Evolutionary conservation across 64 coral and sea anemone genomes (phyloP), one percentile per base, ranked within the genome.

Genomic region (Dendronephthya gigantea): DNA sequence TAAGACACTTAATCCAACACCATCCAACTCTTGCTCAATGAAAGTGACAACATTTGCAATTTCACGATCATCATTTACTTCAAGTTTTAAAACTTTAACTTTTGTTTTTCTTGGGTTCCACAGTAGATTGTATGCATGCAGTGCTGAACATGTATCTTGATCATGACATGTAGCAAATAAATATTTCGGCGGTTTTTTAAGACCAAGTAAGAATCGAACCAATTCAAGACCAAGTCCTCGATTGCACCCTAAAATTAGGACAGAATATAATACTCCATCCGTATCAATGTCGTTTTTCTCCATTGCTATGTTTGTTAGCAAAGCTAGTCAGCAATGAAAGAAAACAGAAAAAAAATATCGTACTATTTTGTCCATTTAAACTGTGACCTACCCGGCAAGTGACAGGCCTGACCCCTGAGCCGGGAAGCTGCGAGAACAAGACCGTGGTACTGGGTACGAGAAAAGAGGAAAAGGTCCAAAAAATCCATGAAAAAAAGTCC

Each of bases 111-210:
- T 79, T 27, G 55, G 55, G 29, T 79, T 79, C 72, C 72, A 79
- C 16, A 79, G 37, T 14, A 34, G 9, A 35, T 79, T 79, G 72
- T 79, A 79, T 35, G 36, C 72, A 29, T 79, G 34, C 17, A 79
- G 17, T 36, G 32, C 36, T 2, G 72, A 36, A 34, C 32, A 79
- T 79, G 72, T 79, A 12, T 79, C 72, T 8, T 36, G 17, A 79
- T 79, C 72, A 34, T 33, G 72, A 35, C 72, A 79, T 79, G 72
- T 79, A 6, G 72, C 72, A 79, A 79, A 79, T 79, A 79, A 33
- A 79, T 79, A 79, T 12, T 79, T 29, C 19, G 72, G 72, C 36
- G 72, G 72, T 36, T 79, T 79, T 19, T 79, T 79, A 35, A 79
- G 37, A 79, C 72, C 29, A 35, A 79, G 72, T 36, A 79, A 39